Conservation (phyloP, 2,797 vertebrate species). For the Xiphophorus birchmanni region DNA sequence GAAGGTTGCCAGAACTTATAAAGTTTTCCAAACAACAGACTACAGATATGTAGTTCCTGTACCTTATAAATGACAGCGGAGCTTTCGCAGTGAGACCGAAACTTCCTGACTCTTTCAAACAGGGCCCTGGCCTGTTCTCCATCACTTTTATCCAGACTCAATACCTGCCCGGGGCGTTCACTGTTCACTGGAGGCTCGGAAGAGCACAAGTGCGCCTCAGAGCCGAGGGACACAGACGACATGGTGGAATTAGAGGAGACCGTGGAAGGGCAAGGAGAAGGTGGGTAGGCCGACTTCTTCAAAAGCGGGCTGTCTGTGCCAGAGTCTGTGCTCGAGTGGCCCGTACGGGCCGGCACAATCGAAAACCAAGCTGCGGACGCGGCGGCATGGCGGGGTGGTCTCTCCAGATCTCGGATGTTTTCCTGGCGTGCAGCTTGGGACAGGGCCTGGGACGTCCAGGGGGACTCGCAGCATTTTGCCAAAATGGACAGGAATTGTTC, state of each 20-base stretch:
- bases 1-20: neutral
- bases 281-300: slow-evolving; percentile 52
- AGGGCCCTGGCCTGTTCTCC: slow-evolving; percentile 84
- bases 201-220: slow-evolving; percentile 10
- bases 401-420: slow-evolving; percentile 43
- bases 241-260: slow-evolving; percentile 60
- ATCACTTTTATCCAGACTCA: slow-evolving; percentile 82
- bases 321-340: slow-evolving; percentile 65
- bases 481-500: slow-evolving; percentile 86
- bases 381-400: slow-evolving; percentile 7
- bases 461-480: slow-evolving; percentile 86
- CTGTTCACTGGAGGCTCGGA: slow-evolving; percentile 28
- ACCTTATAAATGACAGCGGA: slow-evolving; percentile 84
- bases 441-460: slow-evolving; percentile 85
- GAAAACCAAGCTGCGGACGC: slow-evolving; percentile 23
- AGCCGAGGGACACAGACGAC: slow-evolving; percentile 49
- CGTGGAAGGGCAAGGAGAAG: slow-evolving; percentile 69
- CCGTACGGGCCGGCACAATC: slow-evolving; percentile 3
- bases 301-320: slow-evolving; percentile 73
- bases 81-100: slow-evolving; percentile 82
- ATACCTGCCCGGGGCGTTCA: slow-evolving; percentile 55
- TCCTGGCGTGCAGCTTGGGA: slow-evolving; percentile 81
- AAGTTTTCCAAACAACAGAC: neutral
- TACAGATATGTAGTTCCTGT: slow-evolving; percentile 4
- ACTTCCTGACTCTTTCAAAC: slow-evolving; percentile 85